Percentiles rank a stretch among this genome's conserved stretches.
Conservation (phyloP, 2,888 invertebrate genomes). For the Agrypnus murinus region DNA sequence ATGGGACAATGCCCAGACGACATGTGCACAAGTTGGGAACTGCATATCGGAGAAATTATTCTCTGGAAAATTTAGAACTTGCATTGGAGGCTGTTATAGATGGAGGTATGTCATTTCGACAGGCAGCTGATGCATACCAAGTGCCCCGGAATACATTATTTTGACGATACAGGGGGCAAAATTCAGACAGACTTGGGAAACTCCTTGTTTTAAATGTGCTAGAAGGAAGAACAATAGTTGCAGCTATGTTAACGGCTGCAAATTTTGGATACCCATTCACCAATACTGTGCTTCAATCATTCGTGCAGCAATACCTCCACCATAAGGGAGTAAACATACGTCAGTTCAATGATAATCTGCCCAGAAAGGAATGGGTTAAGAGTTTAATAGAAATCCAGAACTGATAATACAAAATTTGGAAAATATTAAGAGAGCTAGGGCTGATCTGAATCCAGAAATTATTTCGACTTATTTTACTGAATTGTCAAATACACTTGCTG, state of each 20-base stretch:
- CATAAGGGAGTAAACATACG: neutral
- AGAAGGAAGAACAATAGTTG: neutral
- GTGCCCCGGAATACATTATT: no score
- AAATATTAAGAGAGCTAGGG: neutral
- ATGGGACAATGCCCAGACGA: neutral
- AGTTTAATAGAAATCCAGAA: constrained; percentile 6
- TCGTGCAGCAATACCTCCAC: neutral
- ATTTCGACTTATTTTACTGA: constrained; percentile 55
- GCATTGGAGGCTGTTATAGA: neutral
- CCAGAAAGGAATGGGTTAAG: neutral
- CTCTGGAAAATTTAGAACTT: neutral
- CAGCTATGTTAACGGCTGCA: neutral
- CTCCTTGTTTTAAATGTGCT: neutral
- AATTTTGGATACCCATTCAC: neutral
- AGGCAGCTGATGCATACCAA: no score
- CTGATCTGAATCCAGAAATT: constrained; percentile 36
- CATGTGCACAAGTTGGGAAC: constrained; percentile 10
- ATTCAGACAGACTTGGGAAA: no score
- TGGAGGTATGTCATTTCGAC: neutral
- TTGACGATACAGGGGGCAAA: no score
- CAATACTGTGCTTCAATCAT: neutral
- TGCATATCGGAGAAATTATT: neutral
- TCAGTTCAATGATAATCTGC: constrained; percentile 2
- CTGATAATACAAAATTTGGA: neutral
- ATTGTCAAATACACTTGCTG: constrained; percentile 15